phyloP scores from a whole-genome alignment of 2,888 invertebrate species.

The Idaea aversata region DNA sequence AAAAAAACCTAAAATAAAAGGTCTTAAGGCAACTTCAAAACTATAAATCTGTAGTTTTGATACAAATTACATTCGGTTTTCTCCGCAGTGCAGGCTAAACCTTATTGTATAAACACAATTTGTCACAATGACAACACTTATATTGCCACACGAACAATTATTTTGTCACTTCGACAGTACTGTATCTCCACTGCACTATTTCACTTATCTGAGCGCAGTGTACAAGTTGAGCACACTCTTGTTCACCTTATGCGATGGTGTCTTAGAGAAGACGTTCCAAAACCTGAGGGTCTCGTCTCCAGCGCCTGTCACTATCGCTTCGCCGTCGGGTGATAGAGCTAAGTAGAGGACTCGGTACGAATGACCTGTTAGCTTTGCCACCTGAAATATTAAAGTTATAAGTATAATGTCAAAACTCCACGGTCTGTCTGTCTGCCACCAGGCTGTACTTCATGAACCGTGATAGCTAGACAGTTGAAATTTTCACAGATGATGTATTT shows the following conservation, averaged over 20 bases:
- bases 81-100: no score
- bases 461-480: no score
- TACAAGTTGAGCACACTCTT: conserved; percentile 96
- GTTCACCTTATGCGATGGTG: conserved; percentile 95
- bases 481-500: no score
- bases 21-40: no score
- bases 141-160: conserved; percentile 4
- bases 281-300: conserved; percentile 98
- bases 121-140: not conserved
- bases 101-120: not conserved
- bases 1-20: no score
- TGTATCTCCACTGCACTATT: conserved; percentile 1
- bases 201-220: conserved; percentile 83
- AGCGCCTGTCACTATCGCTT: conserved; percentile 99
- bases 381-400: conserved; percentile 72
- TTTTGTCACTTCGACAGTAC: conserved; percentile 7
- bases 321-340: conserved; percentile 98
- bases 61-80: no score
- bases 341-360: conserved; percentile 97
- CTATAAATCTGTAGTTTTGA: no score
- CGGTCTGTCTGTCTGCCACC: no score
- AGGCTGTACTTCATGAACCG: no score
- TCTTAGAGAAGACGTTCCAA: conserved; percentile 99
- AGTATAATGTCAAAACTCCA: no score
- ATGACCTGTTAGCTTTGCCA: conserved; percentile 98